Percentiles rank a stretch among this genome's conserved stretches.
Conservation (phyloP, 2,113 vertebrate genomes). For the Paracanthobrama guichenoti region DNA sequence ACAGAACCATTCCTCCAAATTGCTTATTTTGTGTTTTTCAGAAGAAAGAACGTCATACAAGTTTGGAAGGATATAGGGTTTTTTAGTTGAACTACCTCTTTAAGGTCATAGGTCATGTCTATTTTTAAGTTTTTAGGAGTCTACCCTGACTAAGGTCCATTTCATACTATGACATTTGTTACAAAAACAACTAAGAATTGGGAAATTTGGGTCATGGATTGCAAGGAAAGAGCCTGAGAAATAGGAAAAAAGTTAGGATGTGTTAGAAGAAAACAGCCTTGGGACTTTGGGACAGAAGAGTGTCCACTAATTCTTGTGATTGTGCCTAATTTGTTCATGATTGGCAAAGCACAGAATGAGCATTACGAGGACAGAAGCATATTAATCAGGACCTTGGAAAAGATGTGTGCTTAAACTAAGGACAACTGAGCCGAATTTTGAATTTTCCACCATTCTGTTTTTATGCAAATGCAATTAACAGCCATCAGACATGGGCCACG, state of each 20-base stretch:
- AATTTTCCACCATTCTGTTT: constrained; percentile 44
- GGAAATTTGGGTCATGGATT: not conserved
- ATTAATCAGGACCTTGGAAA: constrained; percentile 12
- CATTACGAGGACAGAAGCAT: not conserved
- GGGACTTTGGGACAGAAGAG: constrained; percentile 11
- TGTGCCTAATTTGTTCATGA: constrained; percentile 28
- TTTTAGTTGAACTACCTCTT: not conserved
- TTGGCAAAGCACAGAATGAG: constrained; percentile 16
- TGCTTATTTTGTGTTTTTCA: not conserved
- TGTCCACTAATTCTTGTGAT: constrained; percentile 17
- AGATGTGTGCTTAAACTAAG: constrained; percentile 15
- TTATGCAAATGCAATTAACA: constrained; percentile 71
- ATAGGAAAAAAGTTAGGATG: not conserved
- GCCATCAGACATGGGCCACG: constrained; percentile 76
- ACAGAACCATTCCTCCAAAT: not conserved
- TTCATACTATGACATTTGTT: not conserved
- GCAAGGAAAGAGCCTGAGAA: constrained; percentile 5
- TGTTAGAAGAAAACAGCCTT: not conserved
- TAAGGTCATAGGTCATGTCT: not conserved
- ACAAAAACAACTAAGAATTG: not conserved
- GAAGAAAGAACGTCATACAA: not conserved
- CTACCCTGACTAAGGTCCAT: not conserved
- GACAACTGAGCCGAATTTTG: constrained; percentile 3
- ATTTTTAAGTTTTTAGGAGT: not conserved
- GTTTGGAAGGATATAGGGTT: not conserved